Conservation (phyloP, 2,797 vertebrate genomes). For the Ispidina lecontei region DNA sequence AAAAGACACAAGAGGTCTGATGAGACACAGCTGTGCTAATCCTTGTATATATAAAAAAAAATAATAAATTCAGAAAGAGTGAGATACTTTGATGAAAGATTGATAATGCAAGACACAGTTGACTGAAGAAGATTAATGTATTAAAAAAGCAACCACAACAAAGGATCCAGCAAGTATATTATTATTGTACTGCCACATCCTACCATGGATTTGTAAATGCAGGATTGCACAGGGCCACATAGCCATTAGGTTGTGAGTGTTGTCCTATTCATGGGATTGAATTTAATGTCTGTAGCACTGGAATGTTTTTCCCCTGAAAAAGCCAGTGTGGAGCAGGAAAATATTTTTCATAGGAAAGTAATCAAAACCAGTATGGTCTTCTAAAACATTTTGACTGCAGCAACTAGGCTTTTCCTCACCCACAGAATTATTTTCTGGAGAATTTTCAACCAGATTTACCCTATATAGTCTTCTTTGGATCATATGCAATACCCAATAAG, state of each 20-base stretch:
- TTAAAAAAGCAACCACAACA: background rate
- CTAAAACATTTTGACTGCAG: background rate
- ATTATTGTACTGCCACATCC: background rate
- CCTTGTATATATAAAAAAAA: background rate
- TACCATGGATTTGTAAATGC: background rate
- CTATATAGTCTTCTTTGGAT: background rate
- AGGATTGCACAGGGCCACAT: background rate
- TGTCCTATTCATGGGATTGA: fast-evolving
- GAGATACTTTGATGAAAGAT: slow-evolving; percentile 19
- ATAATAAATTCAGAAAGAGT: background rate
- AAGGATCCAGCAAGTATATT: background rate
- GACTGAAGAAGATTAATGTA: slow-evolving; percentile 41
- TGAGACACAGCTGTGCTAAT: slow-evolving; percentile 63
- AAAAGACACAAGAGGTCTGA: slow-evolving; percentile 62
- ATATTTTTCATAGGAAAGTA: background rate
- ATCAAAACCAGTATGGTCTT: background rate
- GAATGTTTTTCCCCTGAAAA: background rate
- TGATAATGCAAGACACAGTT: slow-evolving; percentile 36
- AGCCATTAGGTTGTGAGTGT: fast-evolving
- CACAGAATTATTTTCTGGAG: background rate
- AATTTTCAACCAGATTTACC: background rate
- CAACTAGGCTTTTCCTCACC: background rate
- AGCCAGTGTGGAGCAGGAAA: background rate
- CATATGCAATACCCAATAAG: background rate
- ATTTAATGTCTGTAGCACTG: background rate